Evolutionary conservation across 2,797 vertebrate genomes (phyloP).

Genomic region (Perodicticus potto): DNA sequence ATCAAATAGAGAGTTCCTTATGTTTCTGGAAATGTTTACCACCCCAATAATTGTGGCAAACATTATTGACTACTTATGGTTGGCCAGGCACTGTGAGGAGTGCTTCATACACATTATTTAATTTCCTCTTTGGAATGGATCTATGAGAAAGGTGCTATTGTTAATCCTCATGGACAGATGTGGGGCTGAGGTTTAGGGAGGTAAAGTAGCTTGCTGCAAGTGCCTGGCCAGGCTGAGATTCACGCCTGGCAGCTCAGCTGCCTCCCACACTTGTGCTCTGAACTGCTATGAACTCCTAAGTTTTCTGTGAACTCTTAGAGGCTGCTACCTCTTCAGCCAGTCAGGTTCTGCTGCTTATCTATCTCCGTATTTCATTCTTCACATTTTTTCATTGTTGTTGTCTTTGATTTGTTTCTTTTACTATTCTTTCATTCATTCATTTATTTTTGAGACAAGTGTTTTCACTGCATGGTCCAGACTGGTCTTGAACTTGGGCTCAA

Average conservation of each 20-base stretch:
- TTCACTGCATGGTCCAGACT: too few species aligned
- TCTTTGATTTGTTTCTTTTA: too few species aligned
- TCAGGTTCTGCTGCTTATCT: neutral
- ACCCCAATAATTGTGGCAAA: neutral
- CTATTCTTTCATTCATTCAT: too few species aligned
- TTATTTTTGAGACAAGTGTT: too few species aligned
- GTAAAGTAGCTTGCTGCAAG: neutral
- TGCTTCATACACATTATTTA: neutral
- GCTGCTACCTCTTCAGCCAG: neutral
- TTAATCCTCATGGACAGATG: neutral
- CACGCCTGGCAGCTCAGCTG: neutral
- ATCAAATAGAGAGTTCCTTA: neutral
- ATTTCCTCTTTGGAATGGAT: neutral
- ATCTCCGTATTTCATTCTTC: neutral
- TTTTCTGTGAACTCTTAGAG: neutral
- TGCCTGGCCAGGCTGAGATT: neutral
- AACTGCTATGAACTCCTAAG: neutral
- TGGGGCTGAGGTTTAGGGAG: neutral
- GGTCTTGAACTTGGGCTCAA: too few species aligned
- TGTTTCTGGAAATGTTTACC: conserved; percentile 7
- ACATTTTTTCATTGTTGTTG: neutral
- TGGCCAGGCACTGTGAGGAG: neutral
- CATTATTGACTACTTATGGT: neutral
- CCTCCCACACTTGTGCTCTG: neutral
- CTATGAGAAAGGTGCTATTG: neutral